Conservation (phyloP, 2,888 invertebrate species). For the Athetis lepigone region DNA sequence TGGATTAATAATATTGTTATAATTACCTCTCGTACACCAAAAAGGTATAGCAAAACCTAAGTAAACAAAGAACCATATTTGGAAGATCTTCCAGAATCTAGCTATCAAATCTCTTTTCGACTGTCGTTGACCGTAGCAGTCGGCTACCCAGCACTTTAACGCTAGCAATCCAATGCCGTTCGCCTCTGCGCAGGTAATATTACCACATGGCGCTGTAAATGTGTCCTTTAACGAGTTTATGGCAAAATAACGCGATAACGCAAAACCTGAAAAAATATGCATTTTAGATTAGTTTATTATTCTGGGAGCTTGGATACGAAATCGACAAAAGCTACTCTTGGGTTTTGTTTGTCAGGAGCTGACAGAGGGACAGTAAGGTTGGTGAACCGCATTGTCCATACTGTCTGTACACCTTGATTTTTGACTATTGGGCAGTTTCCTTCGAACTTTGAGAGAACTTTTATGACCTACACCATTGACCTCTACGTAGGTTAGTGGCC, state of each 20-base stretch:
- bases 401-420: no score
- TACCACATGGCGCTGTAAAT: constrained; percentile 23
- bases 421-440: no score
- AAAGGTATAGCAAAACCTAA: constrained; percentile 77
- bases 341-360: no score
- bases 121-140: constrained; percentile 57
- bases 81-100: constrained; percentile 69
- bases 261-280: constrained; percentile 15
- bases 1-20: no score
- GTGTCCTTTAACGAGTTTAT: constrained; percentile 43
- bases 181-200: constrained; percentile 72
- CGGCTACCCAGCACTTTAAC: constrained; percentile 63
- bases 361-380: no score
- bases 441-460: no score
- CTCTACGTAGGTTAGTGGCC: no score
- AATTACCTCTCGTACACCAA: constrained; percentile 82
- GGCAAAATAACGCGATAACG: constrained; percentile 28
- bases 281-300: no score
- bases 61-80: constrained; percentile 77
- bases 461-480: no score
- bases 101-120: constrained; percentile 48
- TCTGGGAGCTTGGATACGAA: no score
- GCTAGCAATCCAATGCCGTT: constrained; percentile 78
- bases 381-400: no score
- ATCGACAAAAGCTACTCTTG: no score